Evolutionary conservation across 2,113 vertebrate genomes (phyloP), one percentile per base, ranked within the genome.

Genomic region (Pachycephala philippinensis): DNA sequence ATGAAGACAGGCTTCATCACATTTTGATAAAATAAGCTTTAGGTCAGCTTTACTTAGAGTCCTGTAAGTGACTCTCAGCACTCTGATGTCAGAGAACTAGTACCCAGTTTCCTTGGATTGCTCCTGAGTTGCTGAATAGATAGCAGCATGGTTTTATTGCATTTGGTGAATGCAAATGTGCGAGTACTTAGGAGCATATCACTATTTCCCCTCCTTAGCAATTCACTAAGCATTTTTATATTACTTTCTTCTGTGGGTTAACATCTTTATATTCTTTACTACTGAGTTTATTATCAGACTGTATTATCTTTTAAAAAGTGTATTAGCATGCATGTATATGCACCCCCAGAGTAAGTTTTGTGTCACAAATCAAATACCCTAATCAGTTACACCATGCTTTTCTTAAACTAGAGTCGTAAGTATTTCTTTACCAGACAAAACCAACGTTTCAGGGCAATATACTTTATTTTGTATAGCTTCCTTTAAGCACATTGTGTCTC

Each of bases 371-470:
- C 12, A 71, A 84, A 65, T 57, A 23, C 6, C 76, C 24, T 28
- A 11, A 64, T 60, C 31, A n/a, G 49, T 80, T 88, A 77, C 6
- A 42, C 11, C 17, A 35, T 45, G 22, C 1, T 47, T 66, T 65
- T 64, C 84, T 44, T 10, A 59, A 75, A 50, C 10, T 28, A 66
- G 17, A 17, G 12, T 44, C 5, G 60, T 44, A 84, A 80, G 88
- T 86, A 89, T 24, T 84, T 75, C 80, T 81, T 87, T 53, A 91
- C 56, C 56, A 93, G 80, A 81, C 86, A 89, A 87, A 96, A 56
- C 3, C 50, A 57, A 8, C 19, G 11, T 60, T 84, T 60, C 31
- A 53, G 23, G 49, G 65, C n/a, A 89, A 75, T 44, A 44, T 27
- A 77, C 22, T 93, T 96, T 92, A 93, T 91, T 94, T 91, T 77